phyloP scores from a whole-genome alignment of 1,140 invertebrate species.

The Trichogramma pretiosum region DNA sequence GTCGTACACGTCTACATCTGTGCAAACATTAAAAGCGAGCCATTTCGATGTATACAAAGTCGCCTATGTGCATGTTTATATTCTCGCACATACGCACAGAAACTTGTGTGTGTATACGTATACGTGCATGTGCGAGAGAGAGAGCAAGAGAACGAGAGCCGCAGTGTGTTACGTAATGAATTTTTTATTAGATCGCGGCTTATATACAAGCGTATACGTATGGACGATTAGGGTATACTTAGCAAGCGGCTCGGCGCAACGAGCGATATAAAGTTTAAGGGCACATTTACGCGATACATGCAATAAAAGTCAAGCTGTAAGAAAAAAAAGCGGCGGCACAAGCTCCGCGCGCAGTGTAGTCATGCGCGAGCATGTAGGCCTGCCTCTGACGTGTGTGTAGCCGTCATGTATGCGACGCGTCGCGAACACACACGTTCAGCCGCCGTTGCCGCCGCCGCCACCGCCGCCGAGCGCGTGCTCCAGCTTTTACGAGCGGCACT shows the following conservation, averaged over 20 bases:
- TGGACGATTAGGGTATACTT: conserved; percentile 18
- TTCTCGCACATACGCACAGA: no score
- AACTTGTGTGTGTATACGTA: conserved; percentile 2
- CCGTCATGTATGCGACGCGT: conserved; percentile 21
- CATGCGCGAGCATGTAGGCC: no score
- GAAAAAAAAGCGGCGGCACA: conserved; percentile 17
- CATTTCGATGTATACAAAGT: conserved; percentile 1
- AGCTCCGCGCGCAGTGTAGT: conserved; percentile 11
- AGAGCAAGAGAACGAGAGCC: background rate
- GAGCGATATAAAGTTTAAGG: conserved; percentile 19
- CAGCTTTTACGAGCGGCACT: conserved; percentile 33
- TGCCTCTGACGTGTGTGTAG: conserved; percentile 9
- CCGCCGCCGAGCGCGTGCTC: background rate
- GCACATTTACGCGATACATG: conserved; percentile 30
- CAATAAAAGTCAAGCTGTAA: conserved; percentile 34
- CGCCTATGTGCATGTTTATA: no score
- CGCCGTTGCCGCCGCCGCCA: background rate
- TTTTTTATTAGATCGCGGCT: conserved; percentile 21
- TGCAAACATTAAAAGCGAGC: conserved; percentile 1
- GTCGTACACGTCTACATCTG: background rate
- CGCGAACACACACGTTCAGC: background rate
- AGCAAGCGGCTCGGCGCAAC: background rate
- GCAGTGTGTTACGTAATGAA: conserved; percentile 9
- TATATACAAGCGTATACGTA: no score
- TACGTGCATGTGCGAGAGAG: background rate